phyloP scores from a whole-genome alignment of 2,113 vertebrate species.

The Aplodontia rufa region DNA sequence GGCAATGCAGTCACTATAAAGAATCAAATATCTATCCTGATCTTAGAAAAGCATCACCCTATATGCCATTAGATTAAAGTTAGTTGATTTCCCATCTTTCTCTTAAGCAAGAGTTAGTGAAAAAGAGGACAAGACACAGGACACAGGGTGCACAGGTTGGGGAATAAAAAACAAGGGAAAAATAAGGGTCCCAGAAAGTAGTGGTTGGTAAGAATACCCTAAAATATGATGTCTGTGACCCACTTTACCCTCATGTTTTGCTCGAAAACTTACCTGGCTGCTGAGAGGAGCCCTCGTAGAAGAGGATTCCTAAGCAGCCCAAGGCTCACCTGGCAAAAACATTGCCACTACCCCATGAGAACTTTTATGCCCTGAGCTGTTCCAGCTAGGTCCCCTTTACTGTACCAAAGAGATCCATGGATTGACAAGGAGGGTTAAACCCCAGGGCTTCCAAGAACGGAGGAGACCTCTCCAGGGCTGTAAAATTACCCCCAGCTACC shows the following conservation, averaged over 20 bases:
- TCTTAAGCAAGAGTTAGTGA: not conserved
- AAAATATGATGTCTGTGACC: not conserved
- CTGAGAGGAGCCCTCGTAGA: not conserved
- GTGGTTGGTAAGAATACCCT: not conserved
- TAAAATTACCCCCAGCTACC: not conserved
- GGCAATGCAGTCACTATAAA: not conserved
- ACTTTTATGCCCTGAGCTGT: conserved; percentile 32
- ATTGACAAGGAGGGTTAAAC: not conserved
- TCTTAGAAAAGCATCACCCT: not conserved
- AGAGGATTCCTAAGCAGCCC: not conserved
- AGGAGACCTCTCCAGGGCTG: not conserved
- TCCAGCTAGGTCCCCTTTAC: not conserved
- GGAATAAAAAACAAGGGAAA: not conserved
- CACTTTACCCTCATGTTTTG: not conserved
- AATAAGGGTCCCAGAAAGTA: not conserved
- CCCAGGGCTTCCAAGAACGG: not conserved
- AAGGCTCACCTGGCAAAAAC: not conserved
- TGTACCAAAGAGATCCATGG: not conserved
- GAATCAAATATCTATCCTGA: not conserved
- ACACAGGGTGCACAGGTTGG: accelerated
- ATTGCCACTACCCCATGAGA: not conserved
- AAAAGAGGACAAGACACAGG: not conserved
- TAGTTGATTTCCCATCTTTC: not conserved
- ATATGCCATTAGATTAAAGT: not conserved
- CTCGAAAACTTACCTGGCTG: conserved; percentile 43